A percentile compares a stretch with the other conserved stretches of the same genome.
Conservation (phyloP, 2,113 vertebrate genomes). For the Tragelaphus buxtoni region DNA sequence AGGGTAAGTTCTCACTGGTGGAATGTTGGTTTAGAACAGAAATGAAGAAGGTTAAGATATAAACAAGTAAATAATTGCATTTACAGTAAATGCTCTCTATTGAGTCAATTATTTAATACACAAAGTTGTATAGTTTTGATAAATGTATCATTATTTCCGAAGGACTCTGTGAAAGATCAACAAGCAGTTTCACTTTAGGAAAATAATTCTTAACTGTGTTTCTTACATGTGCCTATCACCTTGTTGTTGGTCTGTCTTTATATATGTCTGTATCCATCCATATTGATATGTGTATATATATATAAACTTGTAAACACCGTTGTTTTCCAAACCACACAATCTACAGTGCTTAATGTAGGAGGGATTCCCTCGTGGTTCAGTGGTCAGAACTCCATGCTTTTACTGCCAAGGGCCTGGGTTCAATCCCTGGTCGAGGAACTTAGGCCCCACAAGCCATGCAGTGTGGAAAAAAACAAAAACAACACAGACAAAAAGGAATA, state of each 20-base stretch:
- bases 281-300: not conserved
- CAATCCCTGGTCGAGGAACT: not conserved
- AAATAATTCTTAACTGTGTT: not conserved
- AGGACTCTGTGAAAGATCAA: not conserved
- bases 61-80: not conserved
- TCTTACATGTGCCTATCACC: not conserved
- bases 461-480: not conserved
- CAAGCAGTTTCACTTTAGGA: not conserved
- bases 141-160: not conserved
- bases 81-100: not conserved
- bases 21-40: not conserved
- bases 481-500: not conserved
- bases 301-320: not conserved
- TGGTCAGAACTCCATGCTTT: not conserved
- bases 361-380: not conserved
- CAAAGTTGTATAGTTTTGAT: not conserved
- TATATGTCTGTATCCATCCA: not conserved
- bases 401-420: not conserved
- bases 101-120: not conserved
- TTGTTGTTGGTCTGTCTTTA: not conserved
- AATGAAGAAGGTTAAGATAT: not conserved
- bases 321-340: not conserved
- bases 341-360: not conserved
- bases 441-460: not conserved
- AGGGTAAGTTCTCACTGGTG: slow-evolving; percentile 81